Evolutionary conservation across 2,113 vertebrate genomes (phyloP), one percentile per base, ranked within the genome.

Genomic region (Tragelaphus scriptus): DNA sequence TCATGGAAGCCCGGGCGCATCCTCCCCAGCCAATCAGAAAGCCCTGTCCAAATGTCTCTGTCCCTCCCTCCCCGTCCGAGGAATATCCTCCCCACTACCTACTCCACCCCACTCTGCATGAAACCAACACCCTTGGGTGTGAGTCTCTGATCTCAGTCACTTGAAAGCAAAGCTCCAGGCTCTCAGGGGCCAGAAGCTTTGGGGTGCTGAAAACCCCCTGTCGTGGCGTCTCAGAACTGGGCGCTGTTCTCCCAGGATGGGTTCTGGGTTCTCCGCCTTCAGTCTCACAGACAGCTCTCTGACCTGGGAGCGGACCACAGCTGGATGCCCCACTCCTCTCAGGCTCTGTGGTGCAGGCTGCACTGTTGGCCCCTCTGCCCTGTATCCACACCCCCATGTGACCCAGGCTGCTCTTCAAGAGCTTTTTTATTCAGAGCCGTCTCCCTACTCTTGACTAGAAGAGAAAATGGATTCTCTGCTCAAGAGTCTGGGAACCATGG

Each of bases 401-500:
- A 82, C 26, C 51, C 19, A 3, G 7, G 12, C 53, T 11, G 4
- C 58, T 92, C 32, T 79, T 65, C n/a, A 56, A 9, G 40, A 12
- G 26, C 30, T 47, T 16, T 49, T n/a, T 40, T 17, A 32, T 7
- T 55, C 44, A 49, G 40, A 17, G 3, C 65, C 77, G 7, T 85
- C 77, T 14, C 28, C 88, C 47, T 89, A 14, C 63, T 88, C 94
- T 92, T 88, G 59, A 92, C 86, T 44, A 61, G 19, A 79, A 88
- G 40, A 82, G 56, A 75, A 96, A 59, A 82, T 51, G 82, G 75
- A 79, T 92, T 84, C 82, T 94, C 71, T 71, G 59, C 55, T 77
- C 40, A 53, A 90, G 90, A 85, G 87, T 8, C 77, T 82, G 59
- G 88, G 51, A 92, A 88, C 94, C 94, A 90, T 51, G 49, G 85